These are phyloP conservation scores for Hyperoplus lanceolatus DNA, from an alignment of 2,797 vertebrate species.

Conservation along the genomic window DNA sequence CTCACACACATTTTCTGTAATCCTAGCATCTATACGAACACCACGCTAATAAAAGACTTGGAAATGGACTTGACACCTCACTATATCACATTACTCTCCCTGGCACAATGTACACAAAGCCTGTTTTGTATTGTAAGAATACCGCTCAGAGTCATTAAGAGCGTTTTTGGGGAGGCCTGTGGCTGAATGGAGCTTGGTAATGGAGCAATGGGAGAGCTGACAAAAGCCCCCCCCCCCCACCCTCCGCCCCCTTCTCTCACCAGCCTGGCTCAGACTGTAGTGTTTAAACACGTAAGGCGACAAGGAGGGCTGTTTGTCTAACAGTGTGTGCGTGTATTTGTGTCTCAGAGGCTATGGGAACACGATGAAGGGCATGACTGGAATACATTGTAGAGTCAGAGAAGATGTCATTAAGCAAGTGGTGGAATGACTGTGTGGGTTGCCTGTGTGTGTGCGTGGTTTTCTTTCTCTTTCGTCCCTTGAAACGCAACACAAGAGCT, in stretches of 20 bases:
- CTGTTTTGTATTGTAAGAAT: constrained; percentile 79
- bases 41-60: constrained; percentile 68
- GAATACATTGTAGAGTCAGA: constrained; percentile 55
- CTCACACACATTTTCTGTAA: constrained; percentile 18
- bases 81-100: constrained; percentile 77
- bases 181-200: constrained; percentile 67
- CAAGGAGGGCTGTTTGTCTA: constrained; percentile 39
- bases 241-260: constrained; percentile 1
- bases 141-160: constrained; percentile 74
- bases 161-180: constrained; percentile 38
- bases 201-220: constrained; percentile 63
- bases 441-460: constrained; percentile 3
- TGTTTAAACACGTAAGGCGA: constrained; percentile 52
- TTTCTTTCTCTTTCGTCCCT: not conserved
- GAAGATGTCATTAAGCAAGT: constrained; percentile 56
- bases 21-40: constrained; percentile 53
- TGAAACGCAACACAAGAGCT: constrained; percentile 9
- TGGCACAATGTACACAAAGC: constrained; percentile 79
- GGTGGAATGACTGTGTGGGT: constrained; percentile 34
- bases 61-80: constrained; percentile 71
- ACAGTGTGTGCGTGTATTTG: constrained; percentile 29
- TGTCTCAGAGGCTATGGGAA: constrained; percentile 46
- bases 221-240: constrained; percentile 60
- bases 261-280: constrained; percentile 30
- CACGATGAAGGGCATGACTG: constrained; percentile 51